Base-by-base conservation (phyloP, 2,113 vertebrate genomes). In the Phrynocephalus versicolor region DNA sequence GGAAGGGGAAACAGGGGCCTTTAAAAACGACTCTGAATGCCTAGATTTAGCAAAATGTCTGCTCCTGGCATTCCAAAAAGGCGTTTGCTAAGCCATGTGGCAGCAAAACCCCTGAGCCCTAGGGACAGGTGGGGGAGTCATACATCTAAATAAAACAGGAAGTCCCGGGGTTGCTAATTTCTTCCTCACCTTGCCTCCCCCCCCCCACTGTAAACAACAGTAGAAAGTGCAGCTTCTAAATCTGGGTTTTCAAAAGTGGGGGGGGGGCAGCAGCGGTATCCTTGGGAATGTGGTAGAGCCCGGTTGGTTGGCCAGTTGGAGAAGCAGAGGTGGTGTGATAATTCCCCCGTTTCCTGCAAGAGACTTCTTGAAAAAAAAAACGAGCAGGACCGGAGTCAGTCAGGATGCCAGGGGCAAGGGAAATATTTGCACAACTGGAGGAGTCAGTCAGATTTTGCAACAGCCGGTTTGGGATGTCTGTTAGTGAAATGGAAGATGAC, bases 101-200 rank as follows among this genome's bases (percentile, higher is more conserved):
- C 45, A 70, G 9, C 19, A 33, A n/a, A 58, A 33, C 6, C 37
- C 19, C 10, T 23, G 37, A 58, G 45, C 79, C 51, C 74, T 69
- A 6, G 83, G 45, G 74, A 69, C 25, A 45, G 25, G 41, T 13
- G 33, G 33, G 33, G 33, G 62, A 81, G 62, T 62, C 62, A 37
- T 45, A 78, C 8, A 69, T 77, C 41, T 67, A 51, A 41, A 70
- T 79, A 67, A 25, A 75, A 64, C 30, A 71, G 81, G 65, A 83
- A 64, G 21, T 16, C 12, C 57, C 35, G 55, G 27, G 16, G 45
- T n/a, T 25, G 37, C 37, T 85, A 33, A 79, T 79, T 41, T 58
- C 83, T 79, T 60, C 35, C 10, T 85, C 67, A 60, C 37, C 65
- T 65, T 84, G 60, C 41, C n/a, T n/a, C n/a, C n/a, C n/a, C n/a